Conservation (phyloP, 2,888 invertebrate species). For the Eupeodes luniger region DNA sequence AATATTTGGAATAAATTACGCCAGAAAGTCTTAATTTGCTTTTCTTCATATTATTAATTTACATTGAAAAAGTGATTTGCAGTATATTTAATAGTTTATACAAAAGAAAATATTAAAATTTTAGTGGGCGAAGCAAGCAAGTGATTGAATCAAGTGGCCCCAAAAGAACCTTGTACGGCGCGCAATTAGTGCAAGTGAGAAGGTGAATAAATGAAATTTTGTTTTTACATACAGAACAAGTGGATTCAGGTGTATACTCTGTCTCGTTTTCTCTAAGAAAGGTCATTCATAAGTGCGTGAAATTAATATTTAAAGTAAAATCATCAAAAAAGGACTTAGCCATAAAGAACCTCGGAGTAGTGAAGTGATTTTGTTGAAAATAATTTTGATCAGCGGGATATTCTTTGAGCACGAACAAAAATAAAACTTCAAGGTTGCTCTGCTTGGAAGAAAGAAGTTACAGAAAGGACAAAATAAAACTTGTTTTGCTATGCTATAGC, state of each 20-base stretch:
- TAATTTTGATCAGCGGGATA: background rate
- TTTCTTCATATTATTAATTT: background rate
- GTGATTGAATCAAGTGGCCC: conserved; percentile 68
- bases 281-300: conserved; percentile 65
- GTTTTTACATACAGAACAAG: conserved; percentile 59
- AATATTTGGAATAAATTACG: conserved; percentile 16
- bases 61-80: background rate
- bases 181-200: conserved; percentile 65
- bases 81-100: background rate
- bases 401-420: background rate
- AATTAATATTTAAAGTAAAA: conserved; percentile 15
- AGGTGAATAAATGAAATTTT: conserved; percentile 20
- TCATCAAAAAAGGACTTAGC: background rate
- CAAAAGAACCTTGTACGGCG: conserved; percentile 69
- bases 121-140: conserved; percentile 66
- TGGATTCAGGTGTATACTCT: conserved; percentile 66
- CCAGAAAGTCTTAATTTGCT: conserved; percentile 15
- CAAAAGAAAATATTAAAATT: conserved; percentile 8
- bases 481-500: conserved; percentile 60
- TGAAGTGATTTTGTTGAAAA: background rate
- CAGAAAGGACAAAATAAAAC: conserved; percentile 38
- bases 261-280: conserved; percentile 66
- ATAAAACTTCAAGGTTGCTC: conserved; percentile 53
- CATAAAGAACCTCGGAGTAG: background rate
- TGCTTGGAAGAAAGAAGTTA: conserved; percentile 22